These are phyloP conservation scores for Theonella swinhoei DNA, from an alignment of 37 sponge, comb jelly and placozoan species.

Conservation along the genomic window DNA sequence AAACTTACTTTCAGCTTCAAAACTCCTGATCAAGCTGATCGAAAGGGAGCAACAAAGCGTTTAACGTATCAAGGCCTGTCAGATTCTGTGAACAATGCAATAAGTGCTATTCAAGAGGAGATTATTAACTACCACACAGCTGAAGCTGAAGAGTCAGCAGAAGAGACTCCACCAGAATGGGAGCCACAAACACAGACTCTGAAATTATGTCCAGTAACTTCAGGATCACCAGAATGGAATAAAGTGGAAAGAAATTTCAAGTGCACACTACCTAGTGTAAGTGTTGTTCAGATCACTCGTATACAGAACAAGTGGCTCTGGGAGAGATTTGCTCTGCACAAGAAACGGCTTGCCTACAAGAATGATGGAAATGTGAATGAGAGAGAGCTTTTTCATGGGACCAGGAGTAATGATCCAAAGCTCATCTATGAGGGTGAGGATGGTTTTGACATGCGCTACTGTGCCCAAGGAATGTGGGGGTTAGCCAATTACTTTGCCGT, in stretches of 20 bases:
- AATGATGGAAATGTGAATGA: constrained; percentile 69
- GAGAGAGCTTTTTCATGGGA: constrained; percentile 79
- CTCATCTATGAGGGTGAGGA: constrained; percentile 73
- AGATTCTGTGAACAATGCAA: not conserved
- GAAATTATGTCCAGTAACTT: constrained; percentile 31
- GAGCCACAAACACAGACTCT: constrained; percentile 25
- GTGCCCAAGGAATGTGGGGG: constrained; percentile 83
- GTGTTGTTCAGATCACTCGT: constrained; percentile 36
- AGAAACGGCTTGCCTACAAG: constrained; percentile 54
- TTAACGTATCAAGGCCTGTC: constrained; percentile 29
- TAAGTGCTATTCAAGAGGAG: constrained; percentile 29
- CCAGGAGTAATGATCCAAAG: constrained; percentile 69
- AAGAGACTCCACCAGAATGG: constrained; percentile 51
- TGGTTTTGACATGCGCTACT: constrained; percentile 85
- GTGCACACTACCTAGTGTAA: constrained; percentile 43
- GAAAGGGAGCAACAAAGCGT: not conserved
- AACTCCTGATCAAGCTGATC: not conserved
- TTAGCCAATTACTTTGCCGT: constrained; percentile 86
- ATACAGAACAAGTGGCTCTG: constrained; percentile 88
- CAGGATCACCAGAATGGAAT: constrained; percentile 50
- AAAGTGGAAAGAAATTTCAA: constrained; percentile 43
- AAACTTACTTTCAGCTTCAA: not conserved
- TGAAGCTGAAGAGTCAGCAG: not conserved
- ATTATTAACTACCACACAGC: constrained; percentile 37
- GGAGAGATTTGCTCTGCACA: constrained; percentile 65